Base-by-base conservation (phyloP, 1,140 invertebrate species). In the Magallana gigas region DNA sequence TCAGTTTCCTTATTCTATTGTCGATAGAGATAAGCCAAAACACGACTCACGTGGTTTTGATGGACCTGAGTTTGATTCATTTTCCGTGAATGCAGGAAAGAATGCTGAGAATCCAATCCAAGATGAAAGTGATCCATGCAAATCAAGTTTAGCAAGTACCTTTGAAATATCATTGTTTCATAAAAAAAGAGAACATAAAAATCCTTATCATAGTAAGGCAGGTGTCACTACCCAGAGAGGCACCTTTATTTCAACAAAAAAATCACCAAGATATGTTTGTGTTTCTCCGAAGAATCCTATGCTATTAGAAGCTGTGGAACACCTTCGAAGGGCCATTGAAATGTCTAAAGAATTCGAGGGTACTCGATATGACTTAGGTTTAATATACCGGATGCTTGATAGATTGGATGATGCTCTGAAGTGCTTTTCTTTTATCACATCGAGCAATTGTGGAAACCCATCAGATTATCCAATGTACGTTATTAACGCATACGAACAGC, bases 311-410 rank as follows among this genome's bases (percentile, higher is more conserved):
- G 68, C 68, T 29, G 68, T 76, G 14, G 23, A 12, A 12, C 68
- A 76, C 36, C 68, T 76, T 9, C 4, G 14, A 29, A 76, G 11
- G 14, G 68, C 68, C 36, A 5, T 76, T 12, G 23, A 36, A 29
- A 76, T 76, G 68, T 18, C 29, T 48, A 36, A 29, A 12, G 68
- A 76, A 29, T 76, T 36, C 3, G 36, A 76, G 1, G 68, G 23
- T 76, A 29, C 68, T 29, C 68, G 68, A 8, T 76, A 36, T 29
- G 68, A 76, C 12, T 76, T 76, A 76, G 68, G 68, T 29, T 23
- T 76, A 29, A 76, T 76, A 36, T 76, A 76, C 8, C 68, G 68
- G 1, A 76, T 76, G 68, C 36, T 76, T 8, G 68, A 29, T 12
- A 23, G 12, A 29, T 12, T 23, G 1, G 36, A 76, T 12, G 18